phyloP scores from a whole-genome alignment of 2,797 vertebrate species.

The Trichosurus vulpecula region DNA sequence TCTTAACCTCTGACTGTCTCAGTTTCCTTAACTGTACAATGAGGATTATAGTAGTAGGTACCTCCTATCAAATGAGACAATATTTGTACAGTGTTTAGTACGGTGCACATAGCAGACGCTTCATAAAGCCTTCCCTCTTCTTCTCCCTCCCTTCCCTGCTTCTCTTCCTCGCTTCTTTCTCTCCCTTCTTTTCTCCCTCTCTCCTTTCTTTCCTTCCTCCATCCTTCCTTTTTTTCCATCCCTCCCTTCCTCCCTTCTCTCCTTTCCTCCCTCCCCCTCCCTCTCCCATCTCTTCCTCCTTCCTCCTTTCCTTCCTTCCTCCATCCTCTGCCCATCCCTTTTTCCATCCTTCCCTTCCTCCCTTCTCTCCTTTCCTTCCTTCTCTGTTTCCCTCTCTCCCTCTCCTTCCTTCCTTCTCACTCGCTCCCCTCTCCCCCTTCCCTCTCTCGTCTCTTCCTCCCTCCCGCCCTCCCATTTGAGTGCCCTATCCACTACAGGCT shows the following conservation, averaged over 20 bases:
- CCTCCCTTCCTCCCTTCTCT: rapidly evolving
- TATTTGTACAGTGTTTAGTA: neutral
- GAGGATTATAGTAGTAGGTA: neutral
- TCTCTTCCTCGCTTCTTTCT: too few relatives aligned
- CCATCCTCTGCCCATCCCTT: too few relatives aligned
- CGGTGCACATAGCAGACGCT: neutral
- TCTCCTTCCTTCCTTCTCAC: too few relatives aligned
- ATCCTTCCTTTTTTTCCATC: too few relatives aligned
- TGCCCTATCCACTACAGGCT: neutral
- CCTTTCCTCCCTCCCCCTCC: too few relatives aligned
- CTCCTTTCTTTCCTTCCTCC: too few relatives aligned
- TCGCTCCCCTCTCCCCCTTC: rapidly evolving
- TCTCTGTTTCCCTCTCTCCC: rapidly evolving
- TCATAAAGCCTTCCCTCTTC: neutral
- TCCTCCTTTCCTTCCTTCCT: too few relatives aligned
- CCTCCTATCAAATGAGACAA: neutral
- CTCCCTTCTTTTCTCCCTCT: neutral
- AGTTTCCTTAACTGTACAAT: neutral
- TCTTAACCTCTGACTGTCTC: neutral
- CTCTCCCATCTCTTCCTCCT: rapidly evolving
- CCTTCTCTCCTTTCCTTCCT: rapidly evolving
- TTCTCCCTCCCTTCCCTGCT: neutral
- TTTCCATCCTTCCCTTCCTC: too few relatives aligned
- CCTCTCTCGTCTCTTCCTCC: rapidly evolving
- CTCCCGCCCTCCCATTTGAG: neutral